Evolutionary conservation across 1,140 invertebrate species (phyloP), one percentile per base, ranked within the genome.

Genomic region (Drosophila ficusphila): DNA sequence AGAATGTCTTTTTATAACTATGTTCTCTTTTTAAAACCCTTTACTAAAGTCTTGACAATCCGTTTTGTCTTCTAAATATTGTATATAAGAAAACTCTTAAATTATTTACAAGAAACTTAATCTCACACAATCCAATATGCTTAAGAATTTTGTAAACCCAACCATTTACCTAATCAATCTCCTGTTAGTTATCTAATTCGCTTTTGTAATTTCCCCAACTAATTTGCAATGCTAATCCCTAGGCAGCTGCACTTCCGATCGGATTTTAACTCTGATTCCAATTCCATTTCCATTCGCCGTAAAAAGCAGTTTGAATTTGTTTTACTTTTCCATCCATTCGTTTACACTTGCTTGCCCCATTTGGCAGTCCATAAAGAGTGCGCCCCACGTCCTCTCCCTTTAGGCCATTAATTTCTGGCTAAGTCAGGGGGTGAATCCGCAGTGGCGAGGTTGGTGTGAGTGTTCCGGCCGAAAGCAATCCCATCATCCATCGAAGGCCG

Each of bases 391-490:
- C 5, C 38, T 42, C 27, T 6, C 8, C 21, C 8, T 33, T 33
- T 53, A 25, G 47, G 54, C 52, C 57, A 81, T 79, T 81, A 76
- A 67, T 67, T 67, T 67, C 60, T 42, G 60, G 34, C 62, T 67
- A 67, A 67, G 25, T 19, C 42, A n/a, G 21, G 3, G 54, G 8
- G 29, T n/a, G 36, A 27, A 34, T 9, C 25, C 11, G 9, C 1
- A 8, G 16, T n/a, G 21, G 18, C 7, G 18, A 23, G 33, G 39
- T 19, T 36, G 12, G 16, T 34, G n/a, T 9, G n/a, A 23, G 47
- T 11, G 9, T 18, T 18, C n/a, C 19, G 27, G 25, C 33, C 41
- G n/a, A 65, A 23, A 18, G 25, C 60, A 44, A 64, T 64, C 21
- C 60, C 60, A 64, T 36, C 29, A 61, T 8, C 54, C 39, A 44